These are phyloP conservation scores for Antitype chi DNA, from an alignment of 2,888 invertebrate species.

Conservation along the genomic window DNA sequence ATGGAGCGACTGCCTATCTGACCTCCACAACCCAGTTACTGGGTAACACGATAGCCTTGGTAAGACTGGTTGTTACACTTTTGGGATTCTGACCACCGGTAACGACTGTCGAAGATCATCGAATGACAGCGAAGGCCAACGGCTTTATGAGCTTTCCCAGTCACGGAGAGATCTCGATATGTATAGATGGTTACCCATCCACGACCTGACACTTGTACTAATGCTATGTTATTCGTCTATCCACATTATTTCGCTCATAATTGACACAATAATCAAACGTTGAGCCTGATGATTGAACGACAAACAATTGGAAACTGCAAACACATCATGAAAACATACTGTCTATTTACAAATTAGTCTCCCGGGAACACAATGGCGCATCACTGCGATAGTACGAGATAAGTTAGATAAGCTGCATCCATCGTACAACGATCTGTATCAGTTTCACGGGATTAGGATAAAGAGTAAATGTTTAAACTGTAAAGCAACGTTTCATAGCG, in stretches of 20 bases:
- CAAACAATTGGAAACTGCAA: slow-evolving; percentile 44
- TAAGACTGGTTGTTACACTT: no score
- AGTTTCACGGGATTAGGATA: slow-evolving; percentile 19
- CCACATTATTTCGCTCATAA: background rate
- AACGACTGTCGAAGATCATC: no score
- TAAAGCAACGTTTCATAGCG: background rate
- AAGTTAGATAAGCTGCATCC: slow-evolving; percentile 30
- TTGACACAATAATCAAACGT: slow-evolving; percentile 36
- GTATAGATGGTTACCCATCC: no score
- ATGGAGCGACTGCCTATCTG: no score
- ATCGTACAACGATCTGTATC: slow-evolving; percentile 7
- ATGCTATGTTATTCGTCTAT: background rate
- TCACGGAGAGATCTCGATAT: no score
- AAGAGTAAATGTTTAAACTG: slow-evolving; percentile 3
- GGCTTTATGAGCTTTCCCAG: no score
- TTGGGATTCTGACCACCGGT: no score
- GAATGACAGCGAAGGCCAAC: no score
- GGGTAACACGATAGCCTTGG: no score
- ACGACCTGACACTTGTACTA: no score
- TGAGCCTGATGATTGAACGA: slow-evolving; percentile 27
- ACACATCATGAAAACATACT: slow-evolving; percentile 36
- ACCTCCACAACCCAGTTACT: no score
- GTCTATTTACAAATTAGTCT: slow-evolving; percentile 44
- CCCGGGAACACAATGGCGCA: slow-evolving; percentile 17
- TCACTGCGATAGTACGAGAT: slow-evolving; percentile 10